phyloP scores from a whole-genome alignment of 2,888 invertebrate species.

The Biston stratarius region DNA sequence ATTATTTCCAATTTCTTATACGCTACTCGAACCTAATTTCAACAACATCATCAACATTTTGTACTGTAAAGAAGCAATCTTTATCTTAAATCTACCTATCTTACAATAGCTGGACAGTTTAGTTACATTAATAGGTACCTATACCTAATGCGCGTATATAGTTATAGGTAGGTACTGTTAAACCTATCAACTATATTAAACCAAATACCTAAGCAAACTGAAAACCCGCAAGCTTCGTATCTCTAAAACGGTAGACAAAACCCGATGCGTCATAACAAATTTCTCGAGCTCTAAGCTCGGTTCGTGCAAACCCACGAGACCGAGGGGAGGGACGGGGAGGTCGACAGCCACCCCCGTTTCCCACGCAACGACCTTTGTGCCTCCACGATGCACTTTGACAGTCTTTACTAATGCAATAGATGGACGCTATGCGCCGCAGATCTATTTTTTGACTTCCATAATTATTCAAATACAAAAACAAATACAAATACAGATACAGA shows the following conservation, averaged over 20 bases:
- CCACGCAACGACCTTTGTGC: conserved; percentile 87
- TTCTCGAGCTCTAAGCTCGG: conserved; percentile 78
- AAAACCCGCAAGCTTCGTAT: conserved; percentile 39
- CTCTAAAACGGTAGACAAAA: conserved; percentile 69
- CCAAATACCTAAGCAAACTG: conserved; percentile 20
- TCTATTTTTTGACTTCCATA: conserved; percentile 49
- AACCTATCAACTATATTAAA: conserved; percentile 15
- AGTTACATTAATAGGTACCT: no score
- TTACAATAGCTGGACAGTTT: background rate
- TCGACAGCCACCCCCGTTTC: conserved; percentile 63
- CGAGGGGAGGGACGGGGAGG: conserved; percentile 46
- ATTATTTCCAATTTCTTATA: no score
- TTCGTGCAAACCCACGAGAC: conserved; percentile 76
- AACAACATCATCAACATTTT: no score
- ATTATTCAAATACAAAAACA: no score
- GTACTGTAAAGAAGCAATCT: no score
- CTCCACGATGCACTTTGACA: conserved; percentile 85
- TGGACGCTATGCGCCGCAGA: conserved; percentile 72
- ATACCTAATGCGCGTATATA: no score
- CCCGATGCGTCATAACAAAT: conserved; percentile 85
- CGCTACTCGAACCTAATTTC: no score
- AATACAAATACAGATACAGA: no score
- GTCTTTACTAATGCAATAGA: conserved; percentile 86
- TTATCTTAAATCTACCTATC: background rate
- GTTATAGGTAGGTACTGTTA: background rate